Conservation (phyloP, 2,888 invertebrate genomes). For the Scotopteryx bipunctaria region DNA sequence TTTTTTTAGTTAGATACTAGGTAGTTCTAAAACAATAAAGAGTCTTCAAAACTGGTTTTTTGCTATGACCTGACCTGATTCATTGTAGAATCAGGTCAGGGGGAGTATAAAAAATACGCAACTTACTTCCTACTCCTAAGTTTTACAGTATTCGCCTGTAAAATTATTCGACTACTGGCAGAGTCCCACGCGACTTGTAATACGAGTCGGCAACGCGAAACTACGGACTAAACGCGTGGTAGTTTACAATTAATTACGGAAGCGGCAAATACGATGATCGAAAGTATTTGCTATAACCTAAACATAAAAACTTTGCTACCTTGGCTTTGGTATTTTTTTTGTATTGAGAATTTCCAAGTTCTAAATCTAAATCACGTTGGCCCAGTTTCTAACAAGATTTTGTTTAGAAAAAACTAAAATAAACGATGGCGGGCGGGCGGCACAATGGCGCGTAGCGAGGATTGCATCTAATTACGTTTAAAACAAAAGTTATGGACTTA, state of each 20-base stretch:
- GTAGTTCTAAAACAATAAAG: conserved; percentile 6
- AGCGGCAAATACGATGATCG: neutral
- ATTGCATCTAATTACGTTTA: conserved; percentile 26
- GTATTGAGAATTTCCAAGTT: conserved; percentile 11
- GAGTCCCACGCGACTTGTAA: conserved; percentile 1
- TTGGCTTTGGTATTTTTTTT: no score
- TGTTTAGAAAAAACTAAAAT: conserved; percentile 49
- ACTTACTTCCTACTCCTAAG: conserved; percentile 29
- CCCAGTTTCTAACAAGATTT: conserved; percentile 18
- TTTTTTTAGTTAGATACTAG: neutral
- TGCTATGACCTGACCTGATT: conserved; percentile 4
- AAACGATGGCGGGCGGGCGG: conserved; percentile 71
- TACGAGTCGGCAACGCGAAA: conserved; percentile 11
- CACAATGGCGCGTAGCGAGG: conserved; percentile 63
- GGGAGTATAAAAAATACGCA: conserved; percentile 25
- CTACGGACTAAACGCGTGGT: conserved; percentile 3
- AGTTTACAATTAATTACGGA: conserved; percentile 1
- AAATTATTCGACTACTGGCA: neutral
- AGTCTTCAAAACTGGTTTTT: conserved; percentile 35
- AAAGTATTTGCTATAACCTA: conserved; percentile 11
- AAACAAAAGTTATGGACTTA: conserved; percentile 54
- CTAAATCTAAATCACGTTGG: conserved; percentile 1
- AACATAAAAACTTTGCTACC: no score
- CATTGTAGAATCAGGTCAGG: conserved; percentile 28
- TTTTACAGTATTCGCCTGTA: neutral